Percentiles rank a stretch among this genome's conserved stretches.
phyloP scores from a whole-genome alignment of 2,113 vertebrate species.

The Lepisosteus oculatus region DNA sequence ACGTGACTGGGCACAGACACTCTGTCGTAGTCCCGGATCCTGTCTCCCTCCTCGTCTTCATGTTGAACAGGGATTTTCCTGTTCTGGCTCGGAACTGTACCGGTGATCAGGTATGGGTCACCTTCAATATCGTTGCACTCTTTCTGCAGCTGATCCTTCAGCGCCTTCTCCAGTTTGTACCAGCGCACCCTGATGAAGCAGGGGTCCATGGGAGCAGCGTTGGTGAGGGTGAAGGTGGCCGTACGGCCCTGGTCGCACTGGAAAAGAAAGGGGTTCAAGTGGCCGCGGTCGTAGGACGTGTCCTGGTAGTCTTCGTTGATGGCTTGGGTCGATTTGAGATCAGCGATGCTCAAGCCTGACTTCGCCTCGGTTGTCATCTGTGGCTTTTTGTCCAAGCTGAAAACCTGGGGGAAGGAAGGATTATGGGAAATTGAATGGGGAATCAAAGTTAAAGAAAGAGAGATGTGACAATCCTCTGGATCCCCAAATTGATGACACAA shows the following conservation, averaged over 20 bases:
- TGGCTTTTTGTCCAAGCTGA: no score
- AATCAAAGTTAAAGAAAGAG: no score
- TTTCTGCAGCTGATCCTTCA: not conserved
- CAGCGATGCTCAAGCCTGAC: no score
- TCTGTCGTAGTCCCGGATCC: slow-evolving; percentile 1
- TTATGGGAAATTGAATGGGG: no score
- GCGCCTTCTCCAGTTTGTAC: not conserved
- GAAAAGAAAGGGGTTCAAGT: slow-evolving; percentile 28
- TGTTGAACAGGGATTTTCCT: slow-evolving; percentile 8
- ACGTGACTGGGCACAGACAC: slow-evolving; percentile 26
- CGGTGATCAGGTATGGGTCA: slow-evolving; percentile 25
- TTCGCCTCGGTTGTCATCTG: no score
- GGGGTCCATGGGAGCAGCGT: slow-evolving; percentile 27
- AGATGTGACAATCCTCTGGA: no score
- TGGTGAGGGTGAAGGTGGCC: slow-evolving; percentile 37
- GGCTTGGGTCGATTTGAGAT: not conserved
- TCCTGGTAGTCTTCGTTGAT: slow-evolving; percentile 16
- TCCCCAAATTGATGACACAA: no score
- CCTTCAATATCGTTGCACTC: not conserved
- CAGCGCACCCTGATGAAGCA: slow-evolving; percentile 24
- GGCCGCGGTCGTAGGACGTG: slow-evolving; percentile 28
- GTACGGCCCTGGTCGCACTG: not conserved
- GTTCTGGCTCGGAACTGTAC: slow-evolving; percentile 13
- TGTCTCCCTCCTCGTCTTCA: not conserved
- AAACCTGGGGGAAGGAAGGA: no score